A percentile compares a stretch with the other conserved stretches of the same genome.
phyloP scores from a whole-genome alignment of 2,888 invertebrate species.

The Nemapogon koenigi region DNA sequence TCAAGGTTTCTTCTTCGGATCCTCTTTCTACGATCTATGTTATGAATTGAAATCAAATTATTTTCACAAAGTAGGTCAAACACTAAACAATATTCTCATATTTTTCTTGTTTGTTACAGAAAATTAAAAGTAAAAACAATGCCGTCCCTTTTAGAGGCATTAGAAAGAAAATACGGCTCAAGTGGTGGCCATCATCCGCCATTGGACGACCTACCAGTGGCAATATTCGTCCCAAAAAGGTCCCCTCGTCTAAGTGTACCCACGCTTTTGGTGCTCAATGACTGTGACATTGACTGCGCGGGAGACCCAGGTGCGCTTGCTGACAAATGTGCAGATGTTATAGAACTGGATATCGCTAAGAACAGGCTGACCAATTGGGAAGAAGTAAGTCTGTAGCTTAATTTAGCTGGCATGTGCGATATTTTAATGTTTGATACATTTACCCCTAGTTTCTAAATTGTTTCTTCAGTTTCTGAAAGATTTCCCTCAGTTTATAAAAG shows the following conservation, averaged over 20 bases:
- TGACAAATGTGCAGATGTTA: conserved; percentile 87
- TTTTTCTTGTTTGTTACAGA: too few relatives aligned
- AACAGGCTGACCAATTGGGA: conserved; percentile 90
- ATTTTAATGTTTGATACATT: not conserved
- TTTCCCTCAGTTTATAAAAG: too few relatives aligned
- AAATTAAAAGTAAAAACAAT: too few relatives aligned
- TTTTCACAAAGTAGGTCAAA: too few relatives aligned
- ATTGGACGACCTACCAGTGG: conserved; percentile 72
- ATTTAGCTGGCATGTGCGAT: not conserved
- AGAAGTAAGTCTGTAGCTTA: conserved; percentile 67
- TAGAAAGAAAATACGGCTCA: conserved; percentile 84
- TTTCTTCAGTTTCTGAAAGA: too few relatives aligned
- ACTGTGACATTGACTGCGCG: conserved; percentile 89
- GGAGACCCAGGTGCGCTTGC: conserved; percentile 82
- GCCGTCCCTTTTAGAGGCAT: conserved; percentile 90
- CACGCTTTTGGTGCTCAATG: conserved; percentile 84
- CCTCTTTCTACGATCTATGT: too few relatives aligned
- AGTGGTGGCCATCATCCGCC: conserved; percentile 69
- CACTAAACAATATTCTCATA: too few relatives aligned
- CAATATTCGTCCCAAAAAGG: conserved; percentile 86
- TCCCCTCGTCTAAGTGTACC: conserved; percentile 81
- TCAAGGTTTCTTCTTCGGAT: too few relatives aligned
- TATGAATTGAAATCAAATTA: too few relatives aligned
- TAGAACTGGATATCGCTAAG: conserved; percentile 92
- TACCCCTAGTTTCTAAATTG: not conserved